A percentile compares a stretch with the other conserved stretches of the same genome.
Evolutionary conservation across 1,140 invertebrate species (phyloP).

Genomic region (Cotesia glomerata): DNA sequence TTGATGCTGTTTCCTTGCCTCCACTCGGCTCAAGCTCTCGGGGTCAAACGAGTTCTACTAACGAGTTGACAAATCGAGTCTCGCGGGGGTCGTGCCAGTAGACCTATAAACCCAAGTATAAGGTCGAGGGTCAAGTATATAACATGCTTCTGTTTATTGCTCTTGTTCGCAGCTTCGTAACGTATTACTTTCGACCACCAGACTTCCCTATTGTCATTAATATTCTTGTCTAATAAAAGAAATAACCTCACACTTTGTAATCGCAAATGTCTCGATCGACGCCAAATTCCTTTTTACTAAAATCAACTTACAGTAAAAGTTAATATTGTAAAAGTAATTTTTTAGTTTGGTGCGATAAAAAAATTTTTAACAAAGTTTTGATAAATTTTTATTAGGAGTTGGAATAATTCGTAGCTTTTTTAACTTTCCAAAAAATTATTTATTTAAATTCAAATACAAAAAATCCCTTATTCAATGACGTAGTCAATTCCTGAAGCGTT

Average conservation of each 20-base stretch:
- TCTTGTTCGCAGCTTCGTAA: slow-evolving; percentile 60
- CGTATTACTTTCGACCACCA: slow-evolving; percentile 53
- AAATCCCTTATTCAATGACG: too few relatives aligned
- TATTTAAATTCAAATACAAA: too few relatives aligned
- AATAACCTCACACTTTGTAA: background rate
- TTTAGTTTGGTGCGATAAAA: too few relatives aligned
- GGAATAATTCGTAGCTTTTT: too few relatives aligned
- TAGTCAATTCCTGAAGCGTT: too few relatives aligned
- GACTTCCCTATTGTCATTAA: slow-evolving; percentile 22
- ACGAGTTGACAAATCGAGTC: slow-evolving; percentile 65
- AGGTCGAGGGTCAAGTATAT: slow-evolving; percentile 46
- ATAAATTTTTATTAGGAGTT: too few relatives aligned
- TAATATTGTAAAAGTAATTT: too few relatives aligned
- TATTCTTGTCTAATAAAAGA: slow-evolving; percentile 22
- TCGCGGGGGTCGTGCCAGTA: slow-evolving; percentile 60
- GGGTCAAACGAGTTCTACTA: slow-evolving; percentile 61
- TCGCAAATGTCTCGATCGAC: too few relatives aligned
- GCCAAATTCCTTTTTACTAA: background rate
- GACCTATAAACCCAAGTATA: slow-evolving; percentile 57
- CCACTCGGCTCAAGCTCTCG: background rate
- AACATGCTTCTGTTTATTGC: slow-evolving; percentile 10
- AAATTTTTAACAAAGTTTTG: too few relatives aligned
- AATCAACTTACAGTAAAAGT: background rate
- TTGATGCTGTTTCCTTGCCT: background rate
- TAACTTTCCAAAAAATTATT: too few relatives aligned